phyloP scores from a whole-genome alignment of 2,888 invertebrate species.

The Netelia virgata region DNA sequence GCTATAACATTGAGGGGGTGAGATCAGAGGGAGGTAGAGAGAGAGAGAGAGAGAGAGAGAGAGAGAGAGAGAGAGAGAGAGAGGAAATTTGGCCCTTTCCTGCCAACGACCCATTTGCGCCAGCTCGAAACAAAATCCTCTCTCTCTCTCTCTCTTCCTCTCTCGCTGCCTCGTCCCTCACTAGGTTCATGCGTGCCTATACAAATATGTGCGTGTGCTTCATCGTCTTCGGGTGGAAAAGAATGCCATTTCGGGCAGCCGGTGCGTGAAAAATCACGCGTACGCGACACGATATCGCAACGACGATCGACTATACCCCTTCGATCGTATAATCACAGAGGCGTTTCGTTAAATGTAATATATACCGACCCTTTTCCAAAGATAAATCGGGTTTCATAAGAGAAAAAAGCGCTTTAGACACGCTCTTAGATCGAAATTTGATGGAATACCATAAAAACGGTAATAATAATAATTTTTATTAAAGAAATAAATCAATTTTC shows the following conservation, averaged over 20 bases:
- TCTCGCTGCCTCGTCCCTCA: constrained; percentile 17
- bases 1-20: constrained; percentile 14
- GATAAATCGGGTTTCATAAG: background rate
- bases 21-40: constrained; percentile 17
- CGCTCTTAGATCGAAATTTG: too few relatives aligned
- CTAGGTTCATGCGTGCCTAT: background rate
- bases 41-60: constrained; percentile 17
- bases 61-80: constrained; percentile 23
- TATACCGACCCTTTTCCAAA: background rate
- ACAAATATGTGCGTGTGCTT: constrained; percentile 15
- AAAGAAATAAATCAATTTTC: too few relatives aligned
- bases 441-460: too few relatives aligned
- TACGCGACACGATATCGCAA: constrained; percentile 55
- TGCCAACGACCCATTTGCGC: constrained; percentile 78
- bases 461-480: too few relatives aligned
- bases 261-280: constrained; percentile 79
- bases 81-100: constrained; percentile 29
- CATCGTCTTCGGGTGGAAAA: constrained; percentile 47
- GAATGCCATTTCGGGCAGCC: constrained; percentile 76
- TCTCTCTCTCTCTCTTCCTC: background rate
- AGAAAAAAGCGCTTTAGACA: background rate
- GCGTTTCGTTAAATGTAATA: constrained; percentile 5
- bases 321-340: constrained; percentile 23
- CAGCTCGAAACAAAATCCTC: constrained; percentile 38
- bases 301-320: constrained; percentile 28